phyloP scores from a whole-genome alignment of 2,888 invertebrate species.

The Phania funesta region DNA sequence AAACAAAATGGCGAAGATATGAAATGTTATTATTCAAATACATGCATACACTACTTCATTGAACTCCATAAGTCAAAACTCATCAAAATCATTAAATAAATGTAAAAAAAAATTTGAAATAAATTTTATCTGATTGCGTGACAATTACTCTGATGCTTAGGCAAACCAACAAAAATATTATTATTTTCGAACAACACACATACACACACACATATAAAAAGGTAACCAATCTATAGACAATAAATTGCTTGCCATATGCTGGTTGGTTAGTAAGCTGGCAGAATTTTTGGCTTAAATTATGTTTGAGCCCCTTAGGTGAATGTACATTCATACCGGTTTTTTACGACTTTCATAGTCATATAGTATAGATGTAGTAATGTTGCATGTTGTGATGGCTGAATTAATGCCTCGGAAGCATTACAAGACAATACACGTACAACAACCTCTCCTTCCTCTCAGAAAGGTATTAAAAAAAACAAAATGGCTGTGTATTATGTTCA shows the following conservation, averaged over 20 bases:
- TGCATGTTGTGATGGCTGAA: constrained; percentile 57
- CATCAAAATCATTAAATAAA: constrained; percentile 27
- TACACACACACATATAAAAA: not conserved
- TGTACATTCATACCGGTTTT: constrained; percentile 56
- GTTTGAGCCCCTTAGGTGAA: constrained; percentile 41
- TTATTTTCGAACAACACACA: constrained; percentile 1
- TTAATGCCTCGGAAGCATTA: constrained; percentile 39
- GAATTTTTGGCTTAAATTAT: constrained; percentile 27
- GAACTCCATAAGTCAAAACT: not conserved
- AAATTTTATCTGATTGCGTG: constrained; percentile 74
- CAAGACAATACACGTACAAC: constrained; percentile 49
- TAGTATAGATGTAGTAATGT: constrained; percentile 42
- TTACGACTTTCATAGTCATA: constrained; percentile 39
- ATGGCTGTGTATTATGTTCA: constrained; percentile 59
- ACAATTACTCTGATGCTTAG: constrained; percentile 36
- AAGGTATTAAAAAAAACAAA: constrained; percentile 43
- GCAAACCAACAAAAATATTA: constrained; percentile 31
- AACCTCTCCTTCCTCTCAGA: constrained; percentile 12
- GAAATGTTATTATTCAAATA: not conserved
- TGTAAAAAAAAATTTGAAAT: not conserved
- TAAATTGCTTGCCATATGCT: constrained; percentile 37
- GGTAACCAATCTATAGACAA: constrained; percentile 48
- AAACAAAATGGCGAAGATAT: not conserved
- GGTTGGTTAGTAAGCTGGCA: constrained; percentile 48
- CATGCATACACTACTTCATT: not conserved